Percentiles rank a stretch among this genome's conserved stretches.
Conservation (phyloP, 2,888 invertebrate species). For the Crepidodera aurea region DNA sequence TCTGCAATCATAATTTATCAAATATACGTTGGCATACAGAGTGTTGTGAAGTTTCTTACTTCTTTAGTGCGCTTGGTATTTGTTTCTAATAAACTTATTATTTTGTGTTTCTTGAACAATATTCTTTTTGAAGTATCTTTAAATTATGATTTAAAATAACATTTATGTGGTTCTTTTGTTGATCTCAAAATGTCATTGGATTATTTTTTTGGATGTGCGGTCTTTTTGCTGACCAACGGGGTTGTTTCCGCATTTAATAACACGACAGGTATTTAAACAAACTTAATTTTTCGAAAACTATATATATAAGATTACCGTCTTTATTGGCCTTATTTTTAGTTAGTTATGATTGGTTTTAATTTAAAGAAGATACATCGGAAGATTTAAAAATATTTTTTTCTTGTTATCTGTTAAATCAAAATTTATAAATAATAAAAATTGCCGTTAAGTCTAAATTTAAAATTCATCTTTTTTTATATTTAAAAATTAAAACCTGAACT, state of each 20-base stretch:
- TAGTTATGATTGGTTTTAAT: too few relatives aligned
- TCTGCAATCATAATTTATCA: background rate
- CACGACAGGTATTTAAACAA: constrained; percentile 4
- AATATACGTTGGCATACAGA: background rate
- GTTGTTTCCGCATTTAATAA: constrained; percentile 8
- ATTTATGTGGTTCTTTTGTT: background rate
- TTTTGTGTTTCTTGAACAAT: background rate
- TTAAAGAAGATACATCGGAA: too few relatives aligned
- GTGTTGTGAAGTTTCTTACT: too few relatives aligned
- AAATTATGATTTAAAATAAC: background rate
- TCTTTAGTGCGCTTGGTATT: background rate
- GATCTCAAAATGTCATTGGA: constrained; percentile 13
- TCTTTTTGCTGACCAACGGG: constrained; percentile 10
- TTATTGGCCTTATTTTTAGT: too few relatives aligned
- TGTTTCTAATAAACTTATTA: background rate
- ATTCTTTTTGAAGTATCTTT: background rate
- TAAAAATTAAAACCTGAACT: too few relatives aligned
- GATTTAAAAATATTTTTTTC: too few relatives aligned
- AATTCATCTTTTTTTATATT: too few relatives aligned
- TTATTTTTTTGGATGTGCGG: background rate
- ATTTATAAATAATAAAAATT: too few relatives aligned
- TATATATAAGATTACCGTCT: too few relatives aligned
- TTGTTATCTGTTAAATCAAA: too few relatives aligned
- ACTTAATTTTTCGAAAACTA: too few relatives aligned
- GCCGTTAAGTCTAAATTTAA: too few relatives aligned